Percentiles rank a stretch among this genome's conserved stretches.
phyloP scores from a whole-genome alignment of 2,888 invertebrate genomes.

The Eupithecia pulchellata region DNA sequence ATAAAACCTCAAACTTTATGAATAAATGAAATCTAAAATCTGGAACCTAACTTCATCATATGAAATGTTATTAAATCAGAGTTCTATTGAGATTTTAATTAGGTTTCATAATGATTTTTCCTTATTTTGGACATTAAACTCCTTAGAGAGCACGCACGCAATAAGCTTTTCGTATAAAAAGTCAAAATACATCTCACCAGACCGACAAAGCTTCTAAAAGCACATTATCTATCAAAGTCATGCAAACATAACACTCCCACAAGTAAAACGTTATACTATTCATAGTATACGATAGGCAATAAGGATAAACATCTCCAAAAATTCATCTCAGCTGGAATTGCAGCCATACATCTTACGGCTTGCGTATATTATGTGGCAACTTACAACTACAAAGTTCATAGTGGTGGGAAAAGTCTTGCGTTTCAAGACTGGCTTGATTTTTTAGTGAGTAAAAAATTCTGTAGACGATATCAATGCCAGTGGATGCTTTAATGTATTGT shows the following conservation, averaged over 20 bases:
- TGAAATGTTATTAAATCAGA: too few relatives aligned
- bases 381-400: constrained; percentile 38
- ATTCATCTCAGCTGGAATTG: constrained; percentile 47
- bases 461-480: too few relatives aligned
- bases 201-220: constrained; percentile 11
- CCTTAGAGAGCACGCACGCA: neutral
- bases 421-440: constrained; percentile 9
- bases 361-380: constrained; percentile 39
- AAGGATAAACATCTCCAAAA: constrained; percentile 48
- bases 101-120: too few relatives aligned
- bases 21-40: too few relatives aligned
- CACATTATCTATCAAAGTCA: constrained; percentile 16
- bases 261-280: constrained; percentile 39
- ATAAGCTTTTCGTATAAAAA: neutral
- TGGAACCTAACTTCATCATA: too few relatives aligned
- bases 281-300: constrained; percentile 45
- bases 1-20: too few relatives aligned
- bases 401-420: constrained; percentile 20
- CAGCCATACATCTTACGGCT: constrained; percentile 43
- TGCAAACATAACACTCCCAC: constrained; percentile 16
- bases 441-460: too few relatives aligned
- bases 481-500: too few relatives aligned
- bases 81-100: too few relatives aligned
- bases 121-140: too few relatives aligned
- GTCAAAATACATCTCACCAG: neutral